Percentiles rank a stretch among this genome's conserved stretches.
Conservation (phyloP, 2,797 vertebrate species). For the Mareca penelope region DNA sequence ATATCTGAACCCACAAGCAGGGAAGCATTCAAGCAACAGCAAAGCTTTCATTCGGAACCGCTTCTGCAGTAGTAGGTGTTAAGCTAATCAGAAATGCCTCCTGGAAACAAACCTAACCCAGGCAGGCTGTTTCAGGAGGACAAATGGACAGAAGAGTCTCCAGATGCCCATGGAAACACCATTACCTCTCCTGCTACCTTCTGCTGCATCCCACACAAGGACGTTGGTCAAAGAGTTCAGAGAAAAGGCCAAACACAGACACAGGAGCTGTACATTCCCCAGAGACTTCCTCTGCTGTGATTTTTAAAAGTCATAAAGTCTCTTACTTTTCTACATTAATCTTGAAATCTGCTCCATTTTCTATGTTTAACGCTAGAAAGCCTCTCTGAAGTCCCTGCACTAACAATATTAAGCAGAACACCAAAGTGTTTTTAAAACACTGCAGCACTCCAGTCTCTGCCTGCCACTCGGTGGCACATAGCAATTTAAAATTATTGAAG, state of each 20-base stretch:
- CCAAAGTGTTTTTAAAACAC: slow-evolving; percentile 73
- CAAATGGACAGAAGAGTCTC: slow-evolving; percentile 27
- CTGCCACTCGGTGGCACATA: slow-evolving; percentile 71
- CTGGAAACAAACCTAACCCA: slow-evolving; percentile 6
- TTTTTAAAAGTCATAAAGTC: neutral
- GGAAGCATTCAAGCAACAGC: neutral
- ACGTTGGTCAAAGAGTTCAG: neutral
- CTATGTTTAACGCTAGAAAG: slow-evolving; percentile 42
- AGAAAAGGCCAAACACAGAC: neutral
- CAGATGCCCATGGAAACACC: neutral
- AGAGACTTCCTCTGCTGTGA: neutral
- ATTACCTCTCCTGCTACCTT: neutral
- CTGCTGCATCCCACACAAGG: neutral
- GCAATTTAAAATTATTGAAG: slow-evolving; percentile 81
- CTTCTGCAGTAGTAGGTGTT: neutral
- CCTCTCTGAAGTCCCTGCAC: neutral
- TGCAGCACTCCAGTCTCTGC: slow-evolving; percentile 45
- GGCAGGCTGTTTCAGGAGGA: neutral
- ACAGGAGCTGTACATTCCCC: neutral
- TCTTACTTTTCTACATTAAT: slow-evolving; percentile 62
- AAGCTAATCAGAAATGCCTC: neutral
- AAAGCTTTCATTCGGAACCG: neutral
- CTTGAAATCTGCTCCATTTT: slow-evolving; percentile 68
- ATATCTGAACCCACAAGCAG: neutral
- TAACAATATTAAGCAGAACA: slow-evolving; percentile 66